A percentile compares a stretch with the other conserved stretches of the same genome.
phyloP scores from a whole-genome alignment of 2,888 invertebrate species.

The Phortica magna region DNA sequence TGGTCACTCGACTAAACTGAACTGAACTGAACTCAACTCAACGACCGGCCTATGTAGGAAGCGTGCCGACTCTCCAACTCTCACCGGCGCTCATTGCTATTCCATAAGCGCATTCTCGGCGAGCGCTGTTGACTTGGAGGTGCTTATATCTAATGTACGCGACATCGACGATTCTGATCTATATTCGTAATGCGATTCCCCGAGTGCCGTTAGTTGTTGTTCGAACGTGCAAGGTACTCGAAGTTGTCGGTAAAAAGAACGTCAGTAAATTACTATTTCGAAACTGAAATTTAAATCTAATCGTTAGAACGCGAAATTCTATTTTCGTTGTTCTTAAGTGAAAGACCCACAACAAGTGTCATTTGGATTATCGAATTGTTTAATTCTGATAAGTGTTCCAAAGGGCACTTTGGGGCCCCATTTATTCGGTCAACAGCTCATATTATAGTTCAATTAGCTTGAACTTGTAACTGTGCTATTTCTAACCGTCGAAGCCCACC shows the following conservation, averaged over 20 bases:
- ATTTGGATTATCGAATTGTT: slow-evolving; percentile 1
- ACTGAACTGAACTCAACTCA: neutral
- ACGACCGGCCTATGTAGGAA: neutral
- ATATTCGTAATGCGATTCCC: slow-evolving; percentile 10
- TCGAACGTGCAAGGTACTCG: neutral
- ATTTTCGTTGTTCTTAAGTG: slow-evolving; percentile 26
- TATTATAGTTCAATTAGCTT: slow-evolving; percentile 13
- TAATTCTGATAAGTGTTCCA: slow-evolving; percentile 17
- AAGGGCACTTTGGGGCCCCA: neutral
- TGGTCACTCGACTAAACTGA: neutral
- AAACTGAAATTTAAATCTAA: slow-evolving; percentile 24
- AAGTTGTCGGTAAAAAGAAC: neutral
- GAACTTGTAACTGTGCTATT: neutral
- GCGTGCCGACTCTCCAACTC: neutral
- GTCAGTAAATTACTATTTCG: neutral
- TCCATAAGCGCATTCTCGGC: slow-evolving; percentile 9
- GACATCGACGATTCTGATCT: slow-evolving; percentile 23
- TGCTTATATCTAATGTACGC: neutral
- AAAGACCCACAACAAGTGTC: slow-evolving; percentile 18
- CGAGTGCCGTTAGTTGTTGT: slow-evolving; percentile 29
- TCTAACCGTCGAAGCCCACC: slow-evolving; percentile 29
- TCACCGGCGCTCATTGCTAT: slow-evolving; percentile 21
- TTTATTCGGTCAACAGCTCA: neutral
- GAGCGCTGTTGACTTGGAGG: neutral
- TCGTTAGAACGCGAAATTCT: neutral